Base-by-base conservation (phyloP, 1,140 invertebrate genomes). In the Diachasma alloeum region DNA sequence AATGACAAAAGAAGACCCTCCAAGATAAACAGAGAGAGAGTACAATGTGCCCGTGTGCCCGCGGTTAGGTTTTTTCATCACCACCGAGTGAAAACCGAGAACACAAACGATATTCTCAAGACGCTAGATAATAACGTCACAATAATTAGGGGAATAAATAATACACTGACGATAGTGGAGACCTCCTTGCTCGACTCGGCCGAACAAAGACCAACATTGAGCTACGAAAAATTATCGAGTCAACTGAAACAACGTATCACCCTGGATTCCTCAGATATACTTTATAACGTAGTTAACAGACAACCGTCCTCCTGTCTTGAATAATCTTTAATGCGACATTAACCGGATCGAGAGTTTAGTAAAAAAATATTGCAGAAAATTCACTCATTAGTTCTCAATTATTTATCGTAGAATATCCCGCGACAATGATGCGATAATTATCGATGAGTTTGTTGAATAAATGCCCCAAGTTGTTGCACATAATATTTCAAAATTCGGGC, bases 41-140 rank as follows among this genome's bases (percentile, higher is more conserved):
- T 19, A 63, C 24, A 63, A 63, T 26, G 59, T 63, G 26, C 22
- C 59, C 59, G 59, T 63, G 59, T 24, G 9, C 0, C 4, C 1
- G 48, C 17, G 15, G 17, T 53, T 15, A 9, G 19, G 15, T 63
- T 63, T 63, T 63, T 63, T 31, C 63, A 83, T 42, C 39, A 42
- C 10, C 4, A 85, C 78, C 79, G 85, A 73, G 80, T 83, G 26
- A 77, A 46, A 72, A 53, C 84, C 85, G 74, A 87, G 86, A 75
- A 73, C 59, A 75, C 56, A 68, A 37, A 26, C 48, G 67, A 53
- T 74, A 72, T 69, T 19, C 66, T 53, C 48, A n/a, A 48, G 56
- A 67, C 37, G 24, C 48, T 63, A 17, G 22, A 13, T 56, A 75
- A 77, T 79, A 67, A 81, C 77, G 36, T 17, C 13, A 10, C 66